These are phyloP conservation scores for Huso huso DNA, from an alignment of 2,797 vertebrate genomes.

Conservation along the genomic window DNA sequence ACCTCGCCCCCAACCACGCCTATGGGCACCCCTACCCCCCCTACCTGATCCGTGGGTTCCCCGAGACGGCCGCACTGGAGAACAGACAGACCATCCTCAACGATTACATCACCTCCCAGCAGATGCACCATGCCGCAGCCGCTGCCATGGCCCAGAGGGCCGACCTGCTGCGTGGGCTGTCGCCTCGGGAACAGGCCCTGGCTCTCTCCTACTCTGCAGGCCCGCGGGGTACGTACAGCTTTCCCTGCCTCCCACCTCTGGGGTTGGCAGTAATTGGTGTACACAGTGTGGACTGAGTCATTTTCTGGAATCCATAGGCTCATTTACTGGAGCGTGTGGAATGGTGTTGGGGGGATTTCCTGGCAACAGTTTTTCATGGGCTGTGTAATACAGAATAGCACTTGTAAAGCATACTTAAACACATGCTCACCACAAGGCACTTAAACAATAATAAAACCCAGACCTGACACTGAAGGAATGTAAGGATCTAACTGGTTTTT, in stretches of 20 bases:
- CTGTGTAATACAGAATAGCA: too few species aligned
- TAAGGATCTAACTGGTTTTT: too few species aligned
- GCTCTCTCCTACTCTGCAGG: constrained; percentile 75
- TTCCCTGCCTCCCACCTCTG: background rate
- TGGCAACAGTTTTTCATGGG: too few species aligned
- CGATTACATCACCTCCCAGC: constrained; percentile 98
- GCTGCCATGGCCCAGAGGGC: constrained; percentile 80
- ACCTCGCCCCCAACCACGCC: constrained; percentile 77
- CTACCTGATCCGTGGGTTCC: constrained; percentile 88
- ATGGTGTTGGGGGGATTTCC: too few species aligned
- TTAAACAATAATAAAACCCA: too few species aligned
- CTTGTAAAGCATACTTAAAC: too few species aligned
- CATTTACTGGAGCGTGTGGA: too few species aligned
- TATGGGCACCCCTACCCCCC: constrained; percentile 86
- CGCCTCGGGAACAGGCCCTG: constrained; percentile 79
- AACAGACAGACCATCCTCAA: constrained; percentile 98
- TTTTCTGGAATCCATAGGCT: too few species aligned
- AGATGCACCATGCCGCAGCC: constrained; percentile 94
- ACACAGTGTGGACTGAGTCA: too few species aligned
- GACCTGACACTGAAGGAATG: too few species aligned
- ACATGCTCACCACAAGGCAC: too few species aligned
- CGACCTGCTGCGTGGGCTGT: constrained; percentile 78
- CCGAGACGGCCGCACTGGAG: constrained; percentile 87
- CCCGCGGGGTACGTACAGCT: constrained; percentile 47
- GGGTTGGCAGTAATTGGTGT: too few species aligned